These are phyloP conservation scores for Calameuta pallipes DNA, from an alignment of 2,888 invertebrate genomes.

Conservation along the genomic window DNA sequence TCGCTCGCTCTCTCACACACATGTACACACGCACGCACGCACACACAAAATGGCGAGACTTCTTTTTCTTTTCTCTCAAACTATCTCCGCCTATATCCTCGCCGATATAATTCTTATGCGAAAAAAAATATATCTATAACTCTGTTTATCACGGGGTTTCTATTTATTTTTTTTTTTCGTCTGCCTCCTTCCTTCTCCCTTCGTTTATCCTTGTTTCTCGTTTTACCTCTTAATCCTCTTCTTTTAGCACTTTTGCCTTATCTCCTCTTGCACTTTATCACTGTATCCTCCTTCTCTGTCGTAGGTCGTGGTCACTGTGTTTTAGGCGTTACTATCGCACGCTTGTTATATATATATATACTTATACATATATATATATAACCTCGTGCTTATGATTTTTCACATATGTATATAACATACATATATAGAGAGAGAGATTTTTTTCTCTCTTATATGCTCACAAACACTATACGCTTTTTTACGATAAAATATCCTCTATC, in stretches of 20 bases:
- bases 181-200: background rate
- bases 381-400: background rate
- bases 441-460: background rate
- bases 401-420: background rate
- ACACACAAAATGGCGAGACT: background rate
- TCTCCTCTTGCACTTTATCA: constrained; percentile 24
- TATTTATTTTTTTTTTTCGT: background rate
- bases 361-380: background rate
- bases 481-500: constrained; percentile 11
- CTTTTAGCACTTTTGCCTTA: constrained; percentile 20
- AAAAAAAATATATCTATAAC: constrained; percentile 5
- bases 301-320: background rate
- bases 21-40: background rate
- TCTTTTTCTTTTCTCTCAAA: background rate
- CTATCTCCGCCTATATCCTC: constrained; percentile 1
- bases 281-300: constrained; percentile 16
- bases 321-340: background rate
- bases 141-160: constrained; percentile 1
- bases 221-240: constrained; percentile 7
- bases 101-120: constrained; percentile 1
- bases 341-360: background rate
- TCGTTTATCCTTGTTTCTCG: constrained; percentile 25
- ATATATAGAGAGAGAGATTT: background rate
- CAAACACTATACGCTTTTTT: background rate
- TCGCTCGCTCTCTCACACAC: background rate